These are phyloP conservation scores for Caenorhabditis sp. DNA, from an alignment of 2,888 invertebrate species.

Conservation along the genomic window DNA sequence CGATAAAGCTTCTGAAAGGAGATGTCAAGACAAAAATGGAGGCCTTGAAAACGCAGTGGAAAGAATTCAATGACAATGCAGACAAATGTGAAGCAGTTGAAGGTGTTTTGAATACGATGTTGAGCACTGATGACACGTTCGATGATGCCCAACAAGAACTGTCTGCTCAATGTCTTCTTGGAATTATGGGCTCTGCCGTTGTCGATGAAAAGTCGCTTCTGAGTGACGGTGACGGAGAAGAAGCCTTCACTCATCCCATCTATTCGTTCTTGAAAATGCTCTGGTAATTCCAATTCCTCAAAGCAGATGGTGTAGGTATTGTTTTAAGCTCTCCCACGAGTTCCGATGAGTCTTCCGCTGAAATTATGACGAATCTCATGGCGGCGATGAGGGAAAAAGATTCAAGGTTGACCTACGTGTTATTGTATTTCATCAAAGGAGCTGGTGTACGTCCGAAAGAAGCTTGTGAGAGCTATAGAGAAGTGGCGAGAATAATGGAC, in stretches of 20 bases:
- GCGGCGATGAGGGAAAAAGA: constrained; percentile 70
- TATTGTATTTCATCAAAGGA: constrained; percentile 67
- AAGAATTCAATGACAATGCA: constrained; percentile 47
- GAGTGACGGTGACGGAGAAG: constrained; percentile 34
- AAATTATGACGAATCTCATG: constrained; percentile 59
- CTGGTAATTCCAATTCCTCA: constrained; percentile 32
- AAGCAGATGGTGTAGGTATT: too few species aligned
- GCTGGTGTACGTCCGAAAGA: constrained; percentile 80
- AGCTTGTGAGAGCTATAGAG: constrained; percentile 90
- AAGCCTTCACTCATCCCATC: constrained; percentile 53
- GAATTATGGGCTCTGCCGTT: constrained; percentile 47
- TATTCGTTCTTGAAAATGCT: constrained; percentile 38
- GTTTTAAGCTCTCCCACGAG: constrained; percentile 49
- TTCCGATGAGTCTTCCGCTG: constrained; percentile 35
- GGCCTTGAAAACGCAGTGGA: constrained; percentile 36
- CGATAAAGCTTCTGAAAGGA: constrained; percentile 34
- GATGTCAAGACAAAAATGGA: constrained; percentile 39
- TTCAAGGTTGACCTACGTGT: constrained; percentile 55
- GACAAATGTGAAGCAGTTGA: constrained; percentile 61
- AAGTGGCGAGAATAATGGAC: constrained; percentile 81
- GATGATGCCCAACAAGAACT: constrained; percentile 65
- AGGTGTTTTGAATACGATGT: constrained; percentile 22
- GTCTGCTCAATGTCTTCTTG: constrained; percentile 53
- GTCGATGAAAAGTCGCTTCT: constrained; percentile 37
- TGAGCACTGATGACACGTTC: constrained; percentile 58